These are phyloP conservation scores for Apodemia mormo DNA, from an alignment of 2,888 invertebrate species.

Conservation along the genomic window DNA sequence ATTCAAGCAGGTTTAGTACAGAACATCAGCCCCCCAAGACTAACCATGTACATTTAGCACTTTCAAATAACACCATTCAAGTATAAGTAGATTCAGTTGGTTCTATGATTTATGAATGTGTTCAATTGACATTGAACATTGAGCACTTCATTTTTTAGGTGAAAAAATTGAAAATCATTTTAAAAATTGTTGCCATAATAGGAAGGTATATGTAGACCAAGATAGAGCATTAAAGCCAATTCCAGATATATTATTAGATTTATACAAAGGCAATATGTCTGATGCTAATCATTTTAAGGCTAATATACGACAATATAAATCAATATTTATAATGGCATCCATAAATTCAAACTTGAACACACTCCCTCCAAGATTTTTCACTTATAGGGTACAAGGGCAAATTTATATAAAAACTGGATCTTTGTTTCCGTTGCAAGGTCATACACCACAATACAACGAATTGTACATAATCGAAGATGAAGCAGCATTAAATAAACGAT, in stretches of 20 bases:
- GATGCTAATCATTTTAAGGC: slow-evolving; percentile 20
- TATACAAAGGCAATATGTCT: slow-evolving; percentile 18
- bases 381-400: slow-evolving; percentile 23
- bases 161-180: slow-evolving; percentile 17
- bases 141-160: slow-evolving; percentile 17
- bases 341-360: slow-evolving; percentile 21
- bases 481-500: slow-evolving; percentile 22
- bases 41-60: slow-evolving; percentile 32
- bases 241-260: slow-evolving; percentile 21
- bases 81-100: slow-evolving; percentile 19
- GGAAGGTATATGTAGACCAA: slow-evolving; percentile 18
- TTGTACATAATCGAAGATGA: slow-evolving; percentile 19
- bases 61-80: slow-evolving; percentile 30
- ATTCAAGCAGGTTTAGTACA: slow-evolving; percentile 35
- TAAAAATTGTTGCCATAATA: slow-evolving; percentile 20
- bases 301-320: slow-evolving; percentile 12
- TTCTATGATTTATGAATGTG: slow-evolving; percentile 20
- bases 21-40: slow-evolving; percentile 32
- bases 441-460: slow-evolving; percentile 22
- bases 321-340: slow-evolving; percentile 20
- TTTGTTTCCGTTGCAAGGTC: slow-evolving; percentile 22
- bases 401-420: slow-evolving; percentile 21
- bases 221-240: slow-evolving; percentile 19
- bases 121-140: too few species aligned
- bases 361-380: slow-evolving; percentile 16